phyloP scores from a whole-genome alignment of 2,797 vertebrate genomes.

The Eleutherodactylus coqui region DNA sequence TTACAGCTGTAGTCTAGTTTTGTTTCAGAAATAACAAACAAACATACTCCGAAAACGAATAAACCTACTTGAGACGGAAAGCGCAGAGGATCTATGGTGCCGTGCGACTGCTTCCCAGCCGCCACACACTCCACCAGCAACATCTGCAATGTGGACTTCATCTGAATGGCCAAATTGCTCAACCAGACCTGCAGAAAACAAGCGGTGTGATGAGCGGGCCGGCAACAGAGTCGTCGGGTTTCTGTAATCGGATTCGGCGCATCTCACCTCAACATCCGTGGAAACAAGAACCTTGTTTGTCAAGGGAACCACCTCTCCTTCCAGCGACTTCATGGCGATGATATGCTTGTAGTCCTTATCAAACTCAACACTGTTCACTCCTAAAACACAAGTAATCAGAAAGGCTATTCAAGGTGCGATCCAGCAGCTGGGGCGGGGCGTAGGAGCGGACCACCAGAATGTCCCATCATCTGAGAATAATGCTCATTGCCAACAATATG shows the following conservation, averaged over 20 bases:
- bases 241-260: too few species aligned
- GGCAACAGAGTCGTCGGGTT: too few species aligned
- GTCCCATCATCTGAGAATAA: too few species aligned
- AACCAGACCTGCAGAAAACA: conserved; percentile 84
- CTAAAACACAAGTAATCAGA: conserved; percentile 69
- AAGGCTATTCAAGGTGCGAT: neutral
- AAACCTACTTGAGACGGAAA: conserved; percentile 92
- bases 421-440: too few species aligned
- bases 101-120: conserved; percentile 79
- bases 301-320: conserved; percentile 91
- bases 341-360: conserved; percentile 89
- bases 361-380: conserved; percentile 93
- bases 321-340: conserved; percentile 91
- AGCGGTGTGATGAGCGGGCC: conserved; percentile 8
- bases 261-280: conserved; percentile 89
- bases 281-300: conserved; percentile 87
- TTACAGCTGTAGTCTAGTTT: neutral
- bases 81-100: conserved; percentile 84
- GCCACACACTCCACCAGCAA: conserved; percentile 87
- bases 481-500: too few species aligned
- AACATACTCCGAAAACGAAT: neutral
- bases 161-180: conserved; percentile 86
- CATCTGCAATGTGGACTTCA: conserved; percentile 91
- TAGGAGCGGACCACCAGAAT: neutral
- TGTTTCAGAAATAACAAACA: neutral